Evolutionary conservation across 2,113 vertebrate species (phyloP).

Genomic region (Hemiscyllium ocellatum): DNA sequence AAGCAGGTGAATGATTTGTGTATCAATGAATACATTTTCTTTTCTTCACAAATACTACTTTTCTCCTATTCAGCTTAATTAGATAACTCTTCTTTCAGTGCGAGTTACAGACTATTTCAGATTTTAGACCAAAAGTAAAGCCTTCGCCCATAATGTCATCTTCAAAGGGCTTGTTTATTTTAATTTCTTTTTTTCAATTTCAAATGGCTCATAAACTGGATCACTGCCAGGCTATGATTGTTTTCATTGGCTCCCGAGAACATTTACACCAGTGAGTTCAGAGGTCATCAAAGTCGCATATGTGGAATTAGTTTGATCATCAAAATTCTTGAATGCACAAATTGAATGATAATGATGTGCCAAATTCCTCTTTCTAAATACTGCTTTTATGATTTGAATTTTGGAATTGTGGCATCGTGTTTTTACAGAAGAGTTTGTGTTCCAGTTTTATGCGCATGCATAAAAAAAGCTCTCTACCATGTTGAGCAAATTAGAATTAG

Average conservation of each 20-base stretch:
- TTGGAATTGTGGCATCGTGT: neutral
- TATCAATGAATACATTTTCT: neutral
- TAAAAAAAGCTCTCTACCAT: neutral
- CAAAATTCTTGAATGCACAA: neutral
- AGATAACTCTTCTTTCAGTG: neutral
- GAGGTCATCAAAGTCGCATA: neutral
- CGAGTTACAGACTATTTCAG: neutral
- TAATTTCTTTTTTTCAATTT: neutral
- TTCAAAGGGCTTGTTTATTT: slow-evolving; percentile 22
- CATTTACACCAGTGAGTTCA: neutral
- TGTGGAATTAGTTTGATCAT: slow-evolving; percentile 3
- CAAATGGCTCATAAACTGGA: neutral
- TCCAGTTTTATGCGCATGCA: neutral
- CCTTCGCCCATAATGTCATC: neutral
- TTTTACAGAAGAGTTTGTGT: neutral
- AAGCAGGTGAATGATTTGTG: neutral
- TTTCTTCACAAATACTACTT: neutral
- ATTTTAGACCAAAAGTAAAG: neutral
- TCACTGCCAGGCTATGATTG: neutral
- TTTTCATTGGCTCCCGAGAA: neutral
- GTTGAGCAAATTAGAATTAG: neutral
- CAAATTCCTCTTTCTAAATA: neutral
- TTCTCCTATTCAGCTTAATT: neutral
- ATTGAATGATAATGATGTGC: neutral
- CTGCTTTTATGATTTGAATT: neutral